Base-by-base conservation (phyloP, 1,140 invertebrate genomes). In the Brachionus angularis region DNA sequence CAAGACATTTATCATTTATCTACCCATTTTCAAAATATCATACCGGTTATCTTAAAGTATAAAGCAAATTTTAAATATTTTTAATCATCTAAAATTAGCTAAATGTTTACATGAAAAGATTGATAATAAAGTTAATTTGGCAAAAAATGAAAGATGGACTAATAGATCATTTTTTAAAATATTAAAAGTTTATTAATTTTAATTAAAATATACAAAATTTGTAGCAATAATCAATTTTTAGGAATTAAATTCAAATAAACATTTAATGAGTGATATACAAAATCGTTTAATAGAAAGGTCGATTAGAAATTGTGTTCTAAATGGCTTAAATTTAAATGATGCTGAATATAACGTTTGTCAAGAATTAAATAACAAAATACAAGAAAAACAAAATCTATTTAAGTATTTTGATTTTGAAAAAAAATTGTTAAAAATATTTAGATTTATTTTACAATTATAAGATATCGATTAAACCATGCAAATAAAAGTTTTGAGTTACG, bases 1-100 rank as follows among this genome's bases (percentile, higher is more conserved):
- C 89, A 0, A 93, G 91, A 79, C 87, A 88, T 27, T 79, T 94
- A 10, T 91, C 88, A 77, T 82, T 89, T 55, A 88, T 89, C n/a
- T 89, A 89, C 76, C 87, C 86, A 74, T 86, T 86, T n/a, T 75
- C 89, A 21, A 89, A 67, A 7, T 78, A 61, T 44, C 67, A 73
- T 18, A 58, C 74, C 12, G 73, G 76, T n/a, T 78, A 76, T 71
- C 31, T 73, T 49, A 73, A 74, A 74, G 76, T 76, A 49, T 72
- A 70, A 72, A 16, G 10, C 31, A 25, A 61, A 49, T 25, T 42
- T 33, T 31, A 18, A 34, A 29, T 39, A 33, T 25, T 25, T 25
- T 18, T 21, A 27, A 18, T 1, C 1, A 23, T 16, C 46, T 46
- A 36, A 44, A 46, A 25, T 8, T 70, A 25, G 3, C 12, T 52